These are phyloP conservation scores for Cyclargus thomasi DNA, from an alignment of 1,140 invertebrate genomes.

Conservation along the genomic window DNA sequence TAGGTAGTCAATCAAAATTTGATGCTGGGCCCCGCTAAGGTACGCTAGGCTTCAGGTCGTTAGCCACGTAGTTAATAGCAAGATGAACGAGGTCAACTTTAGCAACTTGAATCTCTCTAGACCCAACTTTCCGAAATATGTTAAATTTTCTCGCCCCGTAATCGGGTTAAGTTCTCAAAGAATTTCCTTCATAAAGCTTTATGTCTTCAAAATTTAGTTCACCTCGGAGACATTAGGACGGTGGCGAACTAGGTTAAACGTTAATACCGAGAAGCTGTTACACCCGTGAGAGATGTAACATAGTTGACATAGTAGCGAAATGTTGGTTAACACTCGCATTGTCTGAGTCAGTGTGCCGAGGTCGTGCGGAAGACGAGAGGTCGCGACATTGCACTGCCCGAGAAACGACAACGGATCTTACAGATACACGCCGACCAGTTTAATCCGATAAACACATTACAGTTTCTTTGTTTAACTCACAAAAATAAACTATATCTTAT, in stretches of 20 bases:
- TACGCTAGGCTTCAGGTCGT: too few species aligned
- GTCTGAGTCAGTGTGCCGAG: not conserved
- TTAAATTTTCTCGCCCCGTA: too few species aligned
- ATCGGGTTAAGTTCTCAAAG: not conserved
- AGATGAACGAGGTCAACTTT: not conserved
- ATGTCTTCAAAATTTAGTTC: not conserved
- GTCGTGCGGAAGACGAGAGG: not conserved
- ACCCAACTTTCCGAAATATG: too few species aligned
- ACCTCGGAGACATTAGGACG: not conserved
- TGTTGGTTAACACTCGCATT: not conserved
- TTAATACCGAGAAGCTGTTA: not conserved
- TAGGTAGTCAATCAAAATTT: too few species aligned
- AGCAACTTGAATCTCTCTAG: not conserved
- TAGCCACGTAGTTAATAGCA: not conserved
- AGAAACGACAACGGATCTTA: not conserved
- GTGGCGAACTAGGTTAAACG: not conserved
- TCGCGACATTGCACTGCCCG: not conserved
- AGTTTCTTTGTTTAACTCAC: too few species aligned
- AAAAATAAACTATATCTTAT: too few species aligned
- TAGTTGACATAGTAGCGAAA: not conserved
- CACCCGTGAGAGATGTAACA: not conserved
- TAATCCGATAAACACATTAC: not conserved
- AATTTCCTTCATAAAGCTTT: not conserved
- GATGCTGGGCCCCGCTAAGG: too few species aligned
- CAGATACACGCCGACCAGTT: not conserved